A percentile compares a stretch with the other conserved stretches of the same genome.
phyloP scores from a whole-genome alignment of 2,888 invertebrate species.

The Mesopsocus fuscifrons region DNA sequence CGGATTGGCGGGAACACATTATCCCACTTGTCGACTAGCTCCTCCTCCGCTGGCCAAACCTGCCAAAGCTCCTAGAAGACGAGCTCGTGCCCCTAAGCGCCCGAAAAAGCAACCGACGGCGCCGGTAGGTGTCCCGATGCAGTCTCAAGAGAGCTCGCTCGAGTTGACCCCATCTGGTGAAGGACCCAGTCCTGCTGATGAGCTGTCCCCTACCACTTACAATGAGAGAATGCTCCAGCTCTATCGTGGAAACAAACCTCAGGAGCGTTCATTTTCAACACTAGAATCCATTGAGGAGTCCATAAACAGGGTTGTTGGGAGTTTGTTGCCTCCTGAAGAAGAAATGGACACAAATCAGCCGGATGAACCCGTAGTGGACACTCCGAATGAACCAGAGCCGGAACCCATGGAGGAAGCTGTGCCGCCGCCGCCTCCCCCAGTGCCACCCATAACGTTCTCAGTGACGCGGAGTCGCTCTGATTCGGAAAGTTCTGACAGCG shows the following conservation, averaged over 20 bases:
- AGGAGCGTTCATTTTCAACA: not conserved
- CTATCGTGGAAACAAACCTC: not conserved
- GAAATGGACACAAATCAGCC: conserved; percentile 22
- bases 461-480: conserved; percentile 23
- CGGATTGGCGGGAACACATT: conserved; percentile 24
- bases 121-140: not conserved
- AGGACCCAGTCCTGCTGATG: not conserved
- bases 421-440: conserved; percentile 23
- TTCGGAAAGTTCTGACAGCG: conserved; percentile 38
- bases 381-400: conserved; percentile 35
- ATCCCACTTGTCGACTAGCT: conserved; percentile 21
- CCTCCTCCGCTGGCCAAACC: not conserved
- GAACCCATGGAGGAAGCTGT: conserved; percentile 11
- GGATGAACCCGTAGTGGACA: conserved; percentile 21
- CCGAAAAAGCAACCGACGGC: not conserved
- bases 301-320: conserved; percentile 4
- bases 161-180: not conserved
- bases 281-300: conserved; percentile 2
- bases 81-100: not conserved
- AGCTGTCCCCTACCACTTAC: not conserved
- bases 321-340: not conserved
- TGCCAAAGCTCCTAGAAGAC: not conserved
- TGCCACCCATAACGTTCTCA: conserved; percentile 30
- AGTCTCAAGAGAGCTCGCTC: too few relatives aligned
- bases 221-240: conserved; percentile 7